A percentile compares a stretch with the other conserved stretches of the same genome.
phyloP scores from a whole-genome alignment of 2,888 invertebrate species.

The Leistus spinibarbis region DNA sequence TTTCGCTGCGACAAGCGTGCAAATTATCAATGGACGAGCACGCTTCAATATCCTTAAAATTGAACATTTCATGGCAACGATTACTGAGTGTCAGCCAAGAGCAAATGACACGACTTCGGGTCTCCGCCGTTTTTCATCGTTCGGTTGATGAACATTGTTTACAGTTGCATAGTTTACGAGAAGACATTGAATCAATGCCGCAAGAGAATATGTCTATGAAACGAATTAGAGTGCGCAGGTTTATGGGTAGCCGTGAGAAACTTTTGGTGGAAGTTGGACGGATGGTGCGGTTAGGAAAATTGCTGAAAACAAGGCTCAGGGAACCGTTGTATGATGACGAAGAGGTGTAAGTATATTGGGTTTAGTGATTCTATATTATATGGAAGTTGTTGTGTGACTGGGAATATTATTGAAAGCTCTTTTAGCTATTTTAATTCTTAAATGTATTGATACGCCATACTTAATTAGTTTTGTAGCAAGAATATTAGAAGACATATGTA shows the following conservation, averaged over 20 bases:
- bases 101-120: constrained; percentile 75
- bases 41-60: constrained; percentile 61
- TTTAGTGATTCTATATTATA: too few relatives aligned
- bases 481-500: too few relatives aligned
- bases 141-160: constrained; percentile 69
- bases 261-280: constrained; percentile 73
- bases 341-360: constrained; percentile 20
- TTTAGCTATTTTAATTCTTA: too few relatives aligned
- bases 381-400: too few relatives aligned
- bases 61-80: constrained; percentile 72
- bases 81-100: constrained; percentile 74
- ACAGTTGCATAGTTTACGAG: constrained; percentile 65
- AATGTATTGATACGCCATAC: too few relatives aligned
- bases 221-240: constrained; percentile 59
- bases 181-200: constrained; percentile 61
- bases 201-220: constrained; percentile 57
- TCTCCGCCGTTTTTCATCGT: constrained; percentile 77
- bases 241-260: constrained; percentile 66
- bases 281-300: constrained; percentile 72
- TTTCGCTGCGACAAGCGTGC: constrained; percentile 74
- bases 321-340: constrained; percentile 62
- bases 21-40: constrained; percentile 67
- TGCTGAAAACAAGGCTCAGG: constrained; percentile 68
- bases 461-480: too few relatives aligned
- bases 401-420: too few relatives aligned